Evolutionary conservation across 1,140 invertebrate genomes (phyloP).

Genomic region (Stenopsyche tienmushanensis): DNA sequence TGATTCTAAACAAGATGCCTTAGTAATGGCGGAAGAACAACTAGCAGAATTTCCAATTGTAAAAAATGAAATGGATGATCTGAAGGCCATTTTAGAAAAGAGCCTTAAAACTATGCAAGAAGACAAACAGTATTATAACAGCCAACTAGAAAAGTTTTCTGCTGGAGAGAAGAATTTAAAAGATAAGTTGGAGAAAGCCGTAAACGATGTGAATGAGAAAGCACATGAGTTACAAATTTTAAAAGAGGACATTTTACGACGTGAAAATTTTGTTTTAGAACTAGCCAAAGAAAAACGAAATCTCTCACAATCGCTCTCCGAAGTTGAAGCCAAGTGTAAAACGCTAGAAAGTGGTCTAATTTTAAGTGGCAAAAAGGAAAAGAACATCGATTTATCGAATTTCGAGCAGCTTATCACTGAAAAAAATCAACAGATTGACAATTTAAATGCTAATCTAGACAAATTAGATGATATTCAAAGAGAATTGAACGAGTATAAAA

Average conservation of each 20-base stretch:
- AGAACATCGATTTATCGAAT: slow-evolving; percentile 48
- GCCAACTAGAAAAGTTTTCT: slow-evolving; percentile 56
- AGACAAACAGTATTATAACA: slow-evolving; percentile 61
- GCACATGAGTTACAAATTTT: slow-evolving; percentile 59
- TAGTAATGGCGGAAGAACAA: slow-evolving; percentile 57
- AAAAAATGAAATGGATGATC: slow-evolving; percentile 59
- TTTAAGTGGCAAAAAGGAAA: slow-evolving; percentile 47
- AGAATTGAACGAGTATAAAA: slow-evolving; percentile 51
- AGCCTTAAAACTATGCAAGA: slow-evolving; percentile 56
- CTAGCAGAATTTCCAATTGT: slow-evolving; percentile 57
- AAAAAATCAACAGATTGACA: slow-evolving; percentile 57
- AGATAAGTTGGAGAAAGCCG: slow-evolving; percentile 58
- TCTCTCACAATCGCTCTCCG: slow-evolving; percentile 52
- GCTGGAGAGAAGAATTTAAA: slow-evolving; percentile 58
- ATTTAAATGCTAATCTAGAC: slow-evolving; percentile 54
- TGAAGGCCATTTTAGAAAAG: slow-evolving; percentile 56
- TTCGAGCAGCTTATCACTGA: slow-evolving; percentile 52
- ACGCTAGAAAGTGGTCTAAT: slow-evolving; percentile 48
- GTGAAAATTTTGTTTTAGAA: slow-evolving; percentile 62
- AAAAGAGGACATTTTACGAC: slow-evolving; percentile 58
- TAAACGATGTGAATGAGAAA: slow-evolving; percentile 57
- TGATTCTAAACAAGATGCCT: slow-evolving; percentile 53
- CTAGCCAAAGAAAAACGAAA: slow-evolving; percentile 60
- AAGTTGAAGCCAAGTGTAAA: slow-evolving; percentile 50
- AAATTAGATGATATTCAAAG: slow-evolving; percentile 52